Percentiles rank a stretch among this genome's conserved stretches.
phyloP scores from a whole-genome alignment of 2,797 vertebrate species.

The Eutrigla gurnardus region DNA sequence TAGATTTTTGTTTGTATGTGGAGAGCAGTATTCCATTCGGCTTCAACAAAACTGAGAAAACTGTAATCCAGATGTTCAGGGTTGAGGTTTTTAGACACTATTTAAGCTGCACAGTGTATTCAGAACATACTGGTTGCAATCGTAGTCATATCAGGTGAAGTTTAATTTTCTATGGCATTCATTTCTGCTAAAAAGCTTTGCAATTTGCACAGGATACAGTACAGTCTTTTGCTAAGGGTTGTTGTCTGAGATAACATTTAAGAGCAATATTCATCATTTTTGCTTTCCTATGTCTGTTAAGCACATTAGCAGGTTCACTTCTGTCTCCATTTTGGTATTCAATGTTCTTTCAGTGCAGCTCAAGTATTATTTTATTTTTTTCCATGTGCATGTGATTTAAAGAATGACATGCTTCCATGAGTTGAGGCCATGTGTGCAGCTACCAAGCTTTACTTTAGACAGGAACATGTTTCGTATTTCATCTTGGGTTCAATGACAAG shows the following conservation, averaged over 20 bases:
- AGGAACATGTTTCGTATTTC: neutral
- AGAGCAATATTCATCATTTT: neutral
- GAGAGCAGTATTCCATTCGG: neutral
- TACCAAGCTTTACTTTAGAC: neutral
- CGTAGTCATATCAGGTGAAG: neutral
- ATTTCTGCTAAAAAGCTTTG: neutral
- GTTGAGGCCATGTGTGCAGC: neutral
- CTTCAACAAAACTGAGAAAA: neutral
- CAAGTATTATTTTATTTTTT: neutral
- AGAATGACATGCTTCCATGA: too few relatives aligned
- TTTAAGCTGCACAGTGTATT: neutral
- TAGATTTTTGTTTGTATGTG: conserved; percentile 18
- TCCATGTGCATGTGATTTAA: neutral
- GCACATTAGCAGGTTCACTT: neutral
- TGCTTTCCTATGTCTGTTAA: neutral
- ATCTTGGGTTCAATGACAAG: conserved; percentile 3
- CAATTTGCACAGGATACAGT: neutral
- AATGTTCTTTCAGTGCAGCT: neutral
- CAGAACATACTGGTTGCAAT: neutral
- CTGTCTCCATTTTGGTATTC: neutral
- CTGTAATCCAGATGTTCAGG: neutral
- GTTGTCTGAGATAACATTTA: neutral
- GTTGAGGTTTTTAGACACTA: neutral
- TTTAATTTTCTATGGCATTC: neutral
- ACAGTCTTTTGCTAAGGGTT: neutral